A percentile compares a stretch with the other conserved stretches of the same genome.
Conservation (phyloP, 1,140 invertebrate genomes). For the Bombus sibiricus region DNA sequence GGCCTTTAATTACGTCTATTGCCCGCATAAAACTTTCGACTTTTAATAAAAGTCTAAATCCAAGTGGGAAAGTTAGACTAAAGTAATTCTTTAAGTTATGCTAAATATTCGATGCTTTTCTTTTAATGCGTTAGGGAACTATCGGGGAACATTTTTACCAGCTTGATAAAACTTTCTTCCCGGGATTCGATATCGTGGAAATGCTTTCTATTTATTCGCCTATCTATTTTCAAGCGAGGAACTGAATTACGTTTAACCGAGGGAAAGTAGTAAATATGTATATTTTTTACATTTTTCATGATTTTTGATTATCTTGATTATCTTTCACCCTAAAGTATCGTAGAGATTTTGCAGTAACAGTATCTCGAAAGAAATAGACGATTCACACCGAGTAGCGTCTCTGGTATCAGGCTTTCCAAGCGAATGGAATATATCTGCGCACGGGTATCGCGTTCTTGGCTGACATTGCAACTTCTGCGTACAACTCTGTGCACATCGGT, state of each 20-base stretch:
- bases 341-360: no score
- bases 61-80: not conserved
- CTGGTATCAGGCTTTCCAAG: conserved; percentile 12
- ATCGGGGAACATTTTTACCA: not conserved
- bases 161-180: not conserved
- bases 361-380: not conserved
- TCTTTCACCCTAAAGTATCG: no score
- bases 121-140: not conserved
- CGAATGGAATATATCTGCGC: conserved; percentile 14
- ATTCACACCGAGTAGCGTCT: not conserved
- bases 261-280: no score
- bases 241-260: no score
- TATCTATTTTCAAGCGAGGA: no score
- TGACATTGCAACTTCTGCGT: conserved; percentile 26
- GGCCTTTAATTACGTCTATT: not conserved
- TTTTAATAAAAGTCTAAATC: not conserved
- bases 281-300: no score
- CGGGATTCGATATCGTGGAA: not conserved
- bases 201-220: no score
- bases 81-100: not conserved
- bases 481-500: conserved; percentile 2
- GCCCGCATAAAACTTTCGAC: not conserved
- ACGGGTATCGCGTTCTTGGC: conserved; percentile 14
- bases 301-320: no score
- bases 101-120: not conserved